Conservation (phyloP, 2,797 vertebrate genomes). For the Cryptoblepharus egeriae region DNA sequence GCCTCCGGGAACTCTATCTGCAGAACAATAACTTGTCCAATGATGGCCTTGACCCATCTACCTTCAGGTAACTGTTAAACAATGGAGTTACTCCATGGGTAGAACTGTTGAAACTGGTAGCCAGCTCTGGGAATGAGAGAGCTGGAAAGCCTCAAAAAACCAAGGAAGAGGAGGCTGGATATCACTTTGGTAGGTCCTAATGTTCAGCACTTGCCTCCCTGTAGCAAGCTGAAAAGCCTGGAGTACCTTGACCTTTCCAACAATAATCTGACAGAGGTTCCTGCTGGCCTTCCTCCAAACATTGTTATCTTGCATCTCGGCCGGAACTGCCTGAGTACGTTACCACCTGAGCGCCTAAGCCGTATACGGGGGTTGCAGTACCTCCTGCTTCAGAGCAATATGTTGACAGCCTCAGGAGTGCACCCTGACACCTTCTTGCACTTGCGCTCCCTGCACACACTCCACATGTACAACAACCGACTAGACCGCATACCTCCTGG, state of each 20-base stretch:
- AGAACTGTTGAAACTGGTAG: neutral
- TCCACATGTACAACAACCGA: constrained; percentile 69
- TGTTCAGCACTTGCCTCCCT: neutral
- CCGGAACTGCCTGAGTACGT: constrained; percentile 61
- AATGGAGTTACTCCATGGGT: neutral
- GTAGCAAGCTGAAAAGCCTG: constrained; percentile 65
- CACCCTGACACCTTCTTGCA: constrained; percentile 44
- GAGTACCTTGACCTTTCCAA: constrained; percentile 75
- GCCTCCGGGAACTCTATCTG: constrained; percentile 71
- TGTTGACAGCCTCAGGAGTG: constrained; percentile 47
- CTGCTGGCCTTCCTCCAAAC: constrained; percentile 54
- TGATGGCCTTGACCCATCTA: constrained; percentile 46
- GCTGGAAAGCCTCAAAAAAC: neutral
- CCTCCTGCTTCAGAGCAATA: constrained; percentile 71
- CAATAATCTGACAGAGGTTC: constrained; percentile 64
- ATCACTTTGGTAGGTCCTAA: neutral
- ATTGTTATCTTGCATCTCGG: constrained; percentile 68
- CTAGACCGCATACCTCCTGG: constrained; percentile 55
- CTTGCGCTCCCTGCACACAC: constrained; percentile 62
- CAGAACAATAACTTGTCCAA: constrained; percentile 67
- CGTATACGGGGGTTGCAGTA: constrained; percentile 58
- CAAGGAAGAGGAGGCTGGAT: neutral
- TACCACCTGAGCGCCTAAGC: constrained; percentile 45
- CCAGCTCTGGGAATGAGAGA: neutral
- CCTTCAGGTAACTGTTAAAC: constrained; percentile 59